Base-by-base conservation (phyloP, 2,888 invertebrate species). In the Lycophotia porphyrea region DNA sequence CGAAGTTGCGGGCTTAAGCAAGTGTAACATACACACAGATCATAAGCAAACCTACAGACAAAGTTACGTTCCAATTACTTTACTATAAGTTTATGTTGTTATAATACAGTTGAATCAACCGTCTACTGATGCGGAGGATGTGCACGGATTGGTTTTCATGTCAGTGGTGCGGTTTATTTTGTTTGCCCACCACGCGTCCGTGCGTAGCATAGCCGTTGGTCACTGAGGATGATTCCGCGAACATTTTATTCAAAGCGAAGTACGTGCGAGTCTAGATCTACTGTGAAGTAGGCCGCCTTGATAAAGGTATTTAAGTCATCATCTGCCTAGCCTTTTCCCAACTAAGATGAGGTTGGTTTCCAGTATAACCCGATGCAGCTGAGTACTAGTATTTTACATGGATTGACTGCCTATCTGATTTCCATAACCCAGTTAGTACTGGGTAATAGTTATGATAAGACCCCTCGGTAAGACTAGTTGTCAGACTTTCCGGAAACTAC, bases 211-310 rank as follows among this genome's bases (percentile, higher is more conserved):
- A 60, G 24, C 60, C 34, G 11, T 60, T 5, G 39, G n/a, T 39
- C 63, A n/a, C 15, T 15, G n/a, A 39, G n/a, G n/a, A n/a, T 15
- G 8, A 39, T n/a, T 34, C n/a, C 8, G 0, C 1, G 15, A n/a
- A 39, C 63, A n/a, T 63, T 63, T 36, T 36, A 61, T 61, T 61
- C 61, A 61, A 36, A 61, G 36, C 7, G 36, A 13, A 61, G 24
- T 9, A 36, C 36, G 27, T 55, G 15, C 27, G 27, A 15, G 52
- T 2, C 15, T 55, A 27, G 55, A 7, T 18, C 31, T 58, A 58
- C 5, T 31, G 3, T 31, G 55, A 15, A 55, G 15, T 49, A 49
- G n/a, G n/a, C 49, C 49, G 49, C n/a, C n/a, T 49, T 49, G 8
- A 8, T 49, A 49, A 21, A 7, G 21, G 21, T 3, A 49, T 44